Evolutionary conservation across 1,140 invertebrate genomes (phyloP).

Genomic region (Heliothis virescens): DNA sequence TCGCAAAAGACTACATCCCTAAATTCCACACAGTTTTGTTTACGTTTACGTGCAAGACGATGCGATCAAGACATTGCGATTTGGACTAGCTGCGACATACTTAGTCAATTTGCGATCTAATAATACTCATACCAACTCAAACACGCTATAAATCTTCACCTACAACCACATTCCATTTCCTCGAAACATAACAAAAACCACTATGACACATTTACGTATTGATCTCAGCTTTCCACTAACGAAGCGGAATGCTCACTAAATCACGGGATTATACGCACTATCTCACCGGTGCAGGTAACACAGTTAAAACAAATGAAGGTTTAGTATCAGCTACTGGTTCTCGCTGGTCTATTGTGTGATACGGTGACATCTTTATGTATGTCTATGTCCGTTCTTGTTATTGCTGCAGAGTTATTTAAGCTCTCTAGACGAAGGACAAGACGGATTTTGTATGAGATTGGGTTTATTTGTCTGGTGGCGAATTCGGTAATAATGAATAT

Average conservation of each 20-base stretch:
- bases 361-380: background rate
- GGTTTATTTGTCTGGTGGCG: no score
- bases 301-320: constrained; percentile 50
- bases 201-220: constrained; percentile 41
- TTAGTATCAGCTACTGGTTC: constrained; percentile 34
- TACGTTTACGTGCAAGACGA: no score
- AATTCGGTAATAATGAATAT: no score
- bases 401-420: background rate
- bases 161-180: no score
- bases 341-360: constrained; percentile 23
- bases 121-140: no score
- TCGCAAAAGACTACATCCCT: no score
- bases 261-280: constrained; percentile 48
- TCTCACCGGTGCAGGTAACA: constrained; percentile 48
- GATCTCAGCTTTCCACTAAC: constrained; percentile 39
- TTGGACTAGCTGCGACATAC: no score
- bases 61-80: no score
- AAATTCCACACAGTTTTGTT: no score
- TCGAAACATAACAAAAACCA: background rate
- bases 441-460: background rate
- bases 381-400: background rate
- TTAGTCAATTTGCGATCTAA: no score
- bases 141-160: no score
- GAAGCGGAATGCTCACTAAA: constrained; percentile 49
- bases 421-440: background rate